Evolutionary conservation across 2,888 invertebrate species (phyloP).

Genomic region (Monopis laevigella): DNA sequence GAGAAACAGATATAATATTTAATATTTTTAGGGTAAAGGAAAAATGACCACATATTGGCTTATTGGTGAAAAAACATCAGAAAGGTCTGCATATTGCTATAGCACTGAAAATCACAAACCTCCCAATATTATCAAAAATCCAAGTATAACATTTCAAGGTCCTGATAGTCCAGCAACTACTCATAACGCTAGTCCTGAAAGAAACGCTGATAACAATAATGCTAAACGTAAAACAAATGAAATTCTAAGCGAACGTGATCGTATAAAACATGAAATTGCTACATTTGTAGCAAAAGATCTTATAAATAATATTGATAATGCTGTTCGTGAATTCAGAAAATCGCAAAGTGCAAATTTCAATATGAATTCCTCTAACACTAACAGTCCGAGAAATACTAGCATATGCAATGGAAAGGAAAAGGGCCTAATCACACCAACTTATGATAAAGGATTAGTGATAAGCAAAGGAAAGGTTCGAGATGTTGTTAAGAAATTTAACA

Average conservation of each 20-base stretch:
- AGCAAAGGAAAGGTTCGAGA: conserved; percentile 59
- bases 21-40: conserved; percentile 79
- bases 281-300: conserved; percentile 56
- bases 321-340: conserved; percentile 49
- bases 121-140: conserved; percentile 26
- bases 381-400: conserved; percentile 10
- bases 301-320: conserved; percentile 52
- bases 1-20: neutral
- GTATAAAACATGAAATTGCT: conserved; percentile 57
- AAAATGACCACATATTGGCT: conserved; percentile 91
- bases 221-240: conserved; percentile 32
- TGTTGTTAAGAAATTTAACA: conserved; percentile 56
- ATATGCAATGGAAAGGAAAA: conserved; percentile 36
- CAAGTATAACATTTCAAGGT: conserved; percentile 58
- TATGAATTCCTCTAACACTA: conserved; percentile 22
- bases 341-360: conserved; percentile 47
- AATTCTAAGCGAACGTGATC: conserved; percentile 43
- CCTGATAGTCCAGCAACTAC: conserved; percentile 57
- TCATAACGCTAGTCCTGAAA: conserved; percentile 47
- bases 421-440: conserved; percentile 47
- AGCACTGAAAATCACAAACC: conserved; percentile 2
- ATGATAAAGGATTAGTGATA: conserved; percentile 53
- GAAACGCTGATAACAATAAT: conserved; percentile 23
- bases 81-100: conserved; percentile 9
- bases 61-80: conserved; percentile 71